phyloP scores from a whole-genome alignment of 2,888 invertebrate species.

The Isotomurus palustris region DNA sequence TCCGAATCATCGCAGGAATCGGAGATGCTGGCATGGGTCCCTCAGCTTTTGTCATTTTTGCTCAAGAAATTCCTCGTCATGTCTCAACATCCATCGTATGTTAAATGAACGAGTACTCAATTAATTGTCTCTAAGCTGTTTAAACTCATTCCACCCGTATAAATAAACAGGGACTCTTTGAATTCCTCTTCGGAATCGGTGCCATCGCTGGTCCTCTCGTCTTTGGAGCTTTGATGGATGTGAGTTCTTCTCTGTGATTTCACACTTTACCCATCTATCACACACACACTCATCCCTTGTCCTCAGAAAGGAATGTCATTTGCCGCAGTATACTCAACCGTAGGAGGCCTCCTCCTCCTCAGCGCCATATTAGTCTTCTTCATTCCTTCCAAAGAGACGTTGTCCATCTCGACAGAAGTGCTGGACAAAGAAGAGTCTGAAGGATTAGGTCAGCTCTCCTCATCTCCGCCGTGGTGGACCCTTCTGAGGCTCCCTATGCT shows the following conservation, averaged over 20 bases:
- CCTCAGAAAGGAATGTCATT: too few relatives aligned
- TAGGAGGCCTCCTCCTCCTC: background rate
- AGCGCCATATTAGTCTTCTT: background rate
- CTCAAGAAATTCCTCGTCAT: slow-evolving; percentile 24
- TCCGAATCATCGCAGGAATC: slow-evolving; percentile 25
- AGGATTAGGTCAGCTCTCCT: background rate
- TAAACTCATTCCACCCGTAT: too few relatives aligned
- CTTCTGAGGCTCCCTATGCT: slow-evolving; percentile 21
- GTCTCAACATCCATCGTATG: slow-evolving; percentile 33
- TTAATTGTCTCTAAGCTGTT: background rate
- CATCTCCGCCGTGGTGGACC: slow-evolving; percentile 1
- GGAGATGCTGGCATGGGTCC: slow-evolving; percentile 38
- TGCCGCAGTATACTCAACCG: slow-evolving; percentile 1
- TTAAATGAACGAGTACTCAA: background rate
- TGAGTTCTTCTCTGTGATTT: too few relatives aligned
- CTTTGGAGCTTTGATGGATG: slow-evolving; percentile 31
- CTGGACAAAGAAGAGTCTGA: background rate
- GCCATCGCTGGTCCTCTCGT: slow-evolving; percentile 33
- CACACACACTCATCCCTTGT: too few relatives aligned
- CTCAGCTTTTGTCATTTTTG: slow-evolving; percentile 27
- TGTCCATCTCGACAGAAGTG: background rate
- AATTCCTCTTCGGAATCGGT: slow-evolving; percentile 38
- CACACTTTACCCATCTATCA: too few relatives aligned
- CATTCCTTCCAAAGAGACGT: background rate
- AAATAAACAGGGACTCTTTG: slow-evolving; percentile 28